A percentile compares a stretch with the other conserved stretches of the same genome.
Evolutionary conservation across 53 echinoderm and acorn worm species (phyloP).

Genomic region (Paracentrotus lividus): DNA sequence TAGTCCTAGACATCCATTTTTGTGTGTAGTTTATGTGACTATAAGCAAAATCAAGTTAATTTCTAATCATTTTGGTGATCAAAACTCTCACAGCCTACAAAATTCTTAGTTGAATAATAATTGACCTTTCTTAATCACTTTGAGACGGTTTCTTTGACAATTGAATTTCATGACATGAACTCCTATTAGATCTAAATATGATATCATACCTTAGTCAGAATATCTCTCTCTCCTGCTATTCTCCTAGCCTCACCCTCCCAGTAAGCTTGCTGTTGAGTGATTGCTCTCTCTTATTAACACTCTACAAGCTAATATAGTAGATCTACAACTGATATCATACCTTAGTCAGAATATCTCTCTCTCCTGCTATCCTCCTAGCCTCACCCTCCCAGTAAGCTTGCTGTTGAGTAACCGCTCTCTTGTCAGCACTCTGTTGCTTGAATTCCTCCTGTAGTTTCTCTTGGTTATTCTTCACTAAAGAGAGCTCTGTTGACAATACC

Average conservation of each 20-base stretch:
- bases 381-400: constrained; percentile 95
- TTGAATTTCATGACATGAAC: too few species aligned
- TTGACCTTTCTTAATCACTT: too few species aligned
- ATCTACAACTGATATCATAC: constrained; percentile 54
- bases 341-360: constrained; percentile 91
- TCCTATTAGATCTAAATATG: too few species aligned
- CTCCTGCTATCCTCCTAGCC: constrained; percentile 88
- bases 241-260: constrained; percentile 97
- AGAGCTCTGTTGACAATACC: constrained; percentile 89
- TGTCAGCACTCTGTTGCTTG: constrained; percentile 84
- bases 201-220: constrained; percentile 85
- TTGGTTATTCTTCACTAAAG: constrained; percentile 77
- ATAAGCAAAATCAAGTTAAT: too few species aligned
- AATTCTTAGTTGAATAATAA: too few species aligned
- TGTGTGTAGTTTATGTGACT: too few species aligned
- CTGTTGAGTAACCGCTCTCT: constrained; percentile 89
- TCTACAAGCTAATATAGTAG: not conserved
- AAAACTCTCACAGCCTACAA: too few species aligned
- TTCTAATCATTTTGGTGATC: too few species aligned
- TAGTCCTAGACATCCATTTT: too few species aligned
- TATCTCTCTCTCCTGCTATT: constrained; percentile 86
- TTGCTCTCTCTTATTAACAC: constrained; percentile 65
- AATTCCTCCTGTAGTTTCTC: constrained; percentile 89
- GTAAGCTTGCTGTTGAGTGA: constrained; percentile 91
- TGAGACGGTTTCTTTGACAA: too few species aligned